These are phyloP conservation scores for Zele albiditarsus DNA, from an alignment of 2,888 invertebrate species.

Conservation along the genomic window DNA sequence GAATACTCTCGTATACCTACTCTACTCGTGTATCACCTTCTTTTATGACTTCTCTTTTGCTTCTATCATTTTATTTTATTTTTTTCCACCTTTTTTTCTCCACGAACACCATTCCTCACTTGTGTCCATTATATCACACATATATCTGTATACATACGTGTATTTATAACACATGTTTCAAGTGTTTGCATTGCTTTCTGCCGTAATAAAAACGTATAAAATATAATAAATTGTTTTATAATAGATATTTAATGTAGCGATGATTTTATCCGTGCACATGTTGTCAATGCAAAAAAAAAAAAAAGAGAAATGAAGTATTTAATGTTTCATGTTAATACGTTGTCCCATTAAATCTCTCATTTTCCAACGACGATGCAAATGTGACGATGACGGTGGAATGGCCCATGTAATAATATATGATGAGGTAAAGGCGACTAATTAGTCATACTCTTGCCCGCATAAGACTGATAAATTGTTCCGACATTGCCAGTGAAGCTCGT, in stretches of 20 bases:
- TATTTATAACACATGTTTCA: neutral
- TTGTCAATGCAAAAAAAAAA: neutral
- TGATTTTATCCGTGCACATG: neutral
- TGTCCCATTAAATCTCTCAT: slow-evolving; percentile 16
- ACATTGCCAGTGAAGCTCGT: slow-evolving; percentile 62
- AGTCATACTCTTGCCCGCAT: slow-evolving; percentile 62
- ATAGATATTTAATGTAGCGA: neutral
- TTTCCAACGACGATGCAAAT: slow-evolving; percentile 13
- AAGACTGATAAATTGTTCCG: slow-evolving; percentile 65
- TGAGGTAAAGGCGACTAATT: slow-evolving; percentile 64
- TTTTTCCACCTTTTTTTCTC: slow-evolving; percentile 20
- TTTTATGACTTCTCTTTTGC: slow-evolving; percentile 39
- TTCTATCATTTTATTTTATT: slow-evolving; percentile 26
- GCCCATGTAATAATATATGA: slow-evolving; percentile 56
- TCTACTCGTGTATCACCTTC: slow-evolving; percentile 35
- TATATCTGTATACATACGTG: neutral
- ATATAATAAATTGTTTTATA: neutral
- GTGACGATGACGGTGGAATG: slow-evolving; percentile 35
- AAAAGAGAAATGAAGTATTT: neutral
- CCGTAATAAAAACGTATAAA: neutral
- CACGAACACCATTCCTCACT: slow-evolving; percentile 24
- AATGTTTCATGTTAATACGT: neutral
- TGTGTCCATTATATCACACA: neutral
- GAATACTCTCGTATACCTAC: slow-evolving; percentile 26
- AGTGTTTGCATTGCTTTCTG: neutral